phyloP scores from a whole-genome alignment of 2,888 invertebrate genomes.

The Piscicola geometra region DNA sequence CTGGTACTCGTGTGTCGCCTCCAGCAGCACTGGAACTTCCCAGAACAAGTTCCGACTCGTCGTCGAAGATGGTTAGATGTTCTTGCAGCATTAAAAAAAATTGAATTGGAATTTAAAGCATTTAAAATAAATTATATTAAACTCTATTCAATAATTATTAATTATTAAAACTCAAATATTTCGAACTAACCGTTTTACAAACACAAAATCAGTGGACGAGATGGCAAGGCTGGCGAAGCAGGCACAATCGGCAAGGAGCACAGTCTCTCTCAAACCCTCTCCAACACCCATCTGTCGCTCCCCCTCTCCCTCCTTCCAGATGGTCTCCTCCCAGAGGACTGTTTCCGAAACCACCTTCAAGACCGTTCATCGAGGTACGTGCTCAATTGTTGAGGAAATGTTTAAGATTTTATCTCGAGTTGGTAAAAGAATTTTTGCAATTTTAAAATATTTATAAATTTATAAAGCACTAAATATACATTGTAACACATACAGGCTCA shows the following conservation, averaged over 20 bases:
- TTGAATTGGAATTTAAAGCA: no score
- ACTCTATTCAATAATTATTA: no score
- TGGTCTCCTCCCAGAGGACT: slow-evolving; percentile 29
- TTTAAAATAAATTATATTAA: no score
- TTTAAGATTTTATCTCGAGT: background rate
- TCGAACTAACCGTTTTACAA: no score
- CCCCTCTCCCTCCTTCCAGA: slow-evolving; percentile 19
- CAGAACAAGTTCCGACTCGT: slow-evolving; percentile 84
- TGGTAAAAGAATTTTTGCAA: background rate
- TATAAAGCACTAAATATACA: no score
- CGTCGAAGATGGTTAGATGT: slow-evolving; percentile 46
- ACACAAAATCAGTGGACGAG: slow-evolving; percentile 2
- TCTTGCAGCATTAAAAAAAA: no score
- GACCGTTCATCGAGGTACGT: slow-evolving; percentile 15
- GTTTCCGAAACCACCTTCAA: slow-evolving; percentile 26
- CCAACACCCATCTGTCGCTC: background rate
- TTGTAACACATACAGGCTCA: background rate
- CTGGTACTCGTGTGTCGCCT: slow-evolving; percentile 98
- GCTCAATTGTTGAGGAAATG: background rate
- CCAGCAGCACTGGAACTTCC: slow-evolving; percentile 93
- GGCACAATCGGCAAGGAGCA: background rate
- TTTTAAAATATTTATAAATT: no score
- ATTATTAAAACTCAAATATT: no score
- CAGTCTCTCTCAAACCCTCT: slow-evolving; percentile 1
- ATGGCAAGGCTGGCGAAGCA: background rate